Evolutionary conservation across 2,888 invertebrate genomes (phyloP), one percentile per base, ranked within the genome.

Genomic region (Limnephilus lunatus): DNA sequence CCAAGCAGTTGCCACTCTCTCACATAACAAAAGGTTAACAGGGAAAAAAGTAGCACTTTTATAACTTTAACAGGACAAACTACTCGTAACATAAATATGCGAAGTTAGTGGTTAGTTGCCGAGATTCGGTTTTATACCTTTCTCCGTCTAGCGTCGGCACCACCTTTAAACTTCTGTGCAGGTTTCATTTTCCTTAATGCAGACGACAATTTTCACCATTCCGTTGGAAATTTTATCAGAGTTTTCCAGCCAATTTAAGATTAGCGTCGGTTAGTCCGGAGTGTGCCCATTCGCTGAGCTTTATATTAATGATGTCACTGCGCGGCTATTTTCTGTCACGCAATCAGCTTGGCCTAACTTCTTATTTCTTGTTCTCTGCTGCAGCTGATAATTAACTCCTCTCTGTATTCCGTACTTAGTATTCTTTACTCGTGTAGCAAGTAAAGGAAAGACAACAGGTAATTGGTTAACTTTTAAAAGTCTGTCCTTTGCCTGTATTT

Each of bases 231-330:
- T 92, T 90, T 93, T 93, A 93, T 93, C 93, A 81, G 91, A 90
- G 90, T 90, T 95, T 96, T 96, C 96, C 96, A 95, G 95, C 95
- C 96, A 96, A 96, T 96, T 96, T 96, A 95, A 95, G 95, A 95
- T 95, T 95, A 95, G 94, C 95, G 95, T 96, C 95, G 95, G 96
- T 96, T 96, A 96, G 94, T 94, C 94, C 94, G 94, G 95, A 93
- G 90, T 53, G 92, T 88, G 88, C 90, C 90, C 91, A 90, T 92
- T 83, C 88, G 81, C 25, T 39, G 85, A 32, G 39, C 89, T 89
- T 82, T 91, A 89, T 91, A 92, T 91, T 92, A 92, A 92, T 92
- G 92, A 90, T 85, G 89, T 89, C 89, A 91, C 31, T 31, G 39
- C 68, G 19, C 89, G 80, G 82, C 85, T 86, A 92, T 48, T 86